Conservation (phyloP, 2,113 vertebrate species). For the Balaenoptera acutorostrata region DNA sequence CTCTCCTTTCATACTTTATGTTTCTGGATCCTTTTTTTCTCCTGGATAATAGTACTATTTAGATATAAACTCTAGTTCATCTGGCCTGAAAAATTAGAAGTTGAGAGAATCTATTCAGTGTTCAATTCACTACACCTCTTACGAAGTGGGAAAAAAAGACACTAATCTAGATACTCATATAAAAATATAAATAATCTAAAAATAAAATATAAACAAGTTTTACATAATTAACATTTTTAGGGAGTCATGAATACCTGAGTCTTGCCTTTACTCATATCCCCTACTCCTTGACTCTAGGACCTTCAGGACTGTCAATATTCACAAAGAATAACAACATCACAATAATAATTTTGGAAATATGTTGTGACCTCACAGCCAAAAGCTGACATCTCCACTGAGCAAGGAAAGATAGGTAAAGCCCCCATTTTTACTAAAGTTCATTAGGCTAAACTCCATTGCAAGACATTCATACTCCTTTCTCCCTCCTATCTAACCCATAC, state of each 20-base stretch:
- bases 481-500: background rate
- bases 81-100: background rate
- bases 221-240: background rate
- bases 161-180: background rate
- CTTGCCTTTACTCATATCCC: background rate
- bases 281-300: background rate
- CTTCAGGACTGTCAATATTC: background rate
- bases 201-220: background rate
- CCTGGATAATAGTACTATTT: background rate
- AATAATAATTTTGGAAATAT: background rate
- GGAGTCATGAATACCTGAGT: background rate
- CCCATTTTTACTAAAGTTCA: background rate
- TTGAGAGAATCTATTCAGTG: background rate
- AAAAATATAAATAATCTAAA: background rate
- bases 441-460: background rate
- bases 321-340: background rate
- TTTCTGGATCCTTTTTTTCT: background rate
- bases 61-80: background rate
- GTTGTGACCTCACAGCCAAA: background rate
- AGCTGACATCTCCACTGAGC: background rate
- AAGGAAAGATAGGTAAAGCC: background rate
- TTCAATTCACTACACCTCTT: background rate
- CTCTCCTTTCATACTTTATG: background rate
- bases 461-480: background rate
- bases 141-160: background rate